Percentiles rank a stretch among this genome's conserved stretches.
Evolutionary conservation across 2,797 vertebrate genomes (phyloP).

Genomic region (Lates japonicus): DNA sequence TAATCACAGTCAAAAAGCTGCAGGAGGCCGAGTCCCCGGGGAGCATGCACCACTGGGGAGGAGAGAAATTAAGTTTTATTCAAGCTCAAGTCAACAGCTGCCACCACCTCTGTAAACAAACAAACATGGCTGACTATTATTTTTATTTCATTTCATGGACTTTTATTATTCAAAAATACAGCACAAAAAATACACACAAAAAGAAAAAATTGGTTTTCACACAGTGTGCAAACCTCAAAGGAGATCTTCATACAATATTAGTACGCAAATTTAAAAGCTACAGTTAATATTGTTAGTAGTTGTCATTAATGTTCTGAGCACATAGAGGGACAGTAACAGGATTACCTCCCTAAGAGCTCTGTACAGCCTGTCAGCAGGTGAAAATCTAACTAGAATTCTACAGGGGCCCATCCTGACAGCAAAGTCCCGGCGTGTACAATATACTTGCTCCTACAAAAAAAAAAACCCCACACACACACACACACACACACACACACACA

Average conservation of each 20-base stretch:
- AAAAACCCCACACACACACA: not conserved
- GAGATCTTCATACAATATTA: conserved; percentile 78
- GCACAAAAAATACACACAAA: conserved; percentile 84
- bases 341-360: conserved; percentile 54
- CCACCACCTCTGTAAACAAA: conserved; percentile 15
- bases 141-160: conserved; percentile 53
- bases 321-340: conserved; percentile 43
- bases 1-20: conserved; percentile 71
- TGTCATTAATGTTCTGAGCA: conserved; percentile 58
- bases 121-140: not conserved
- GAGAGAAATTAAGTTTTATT: conserved; percentile 37
- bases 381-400: conserved; percentile 66
- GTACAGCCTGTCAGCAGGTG: conserved; percentile 63
- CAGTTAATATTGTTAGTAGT: conserved; percentile 80
- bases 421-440: conserved; percentile 39
- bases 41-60: conserved; percentile 21
- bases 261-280: conserved; percentile 78
- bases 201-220: conserved; percentile 74
- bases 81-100: conserved; percentile 30
- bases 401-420: conserved; percentile 47
- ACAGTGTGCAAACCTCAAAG: conserved; percentile 76
- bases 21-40: conserved; percentile 29
- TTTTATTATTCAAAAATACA: conserved; percentile 89
- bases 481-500: not conserved
- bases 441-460: conserved; percentile 16